These are phyloP conservation scores for Epizoanthus stellaris DNA, from an alignment of 92 coral and sea anemone genomes.

Conservation along the genomic window DNA sequence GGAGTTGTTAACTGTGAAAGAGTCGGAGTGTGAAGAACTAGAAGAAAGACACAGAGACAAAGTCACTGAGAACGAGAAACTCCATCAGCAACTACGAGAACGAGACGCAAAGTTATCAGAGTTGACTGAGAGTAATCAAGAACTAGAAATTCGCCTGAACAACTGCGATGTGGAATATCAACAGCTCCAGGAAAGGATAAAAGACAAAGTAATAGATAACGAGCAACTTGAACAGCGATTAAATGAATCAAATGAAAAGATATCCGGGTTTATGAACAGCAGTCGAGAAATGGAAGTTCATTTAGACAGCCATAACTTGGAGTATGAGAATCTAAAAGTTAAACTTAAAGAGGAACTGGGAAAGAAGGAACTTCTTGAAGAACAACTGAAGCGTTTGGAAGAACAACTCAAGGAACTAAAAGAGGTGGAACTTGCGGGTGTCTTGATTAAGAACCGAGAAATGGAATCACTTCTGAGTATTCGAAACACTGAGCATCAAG, in stretches of 20 bases:
- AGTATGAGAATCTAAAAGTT: constrained; percentile 71
- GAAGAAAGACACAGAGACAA: constrained; percentile 67
- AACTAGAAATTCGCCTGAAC: constrained; percentile 57
- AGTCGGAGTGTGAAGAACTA: constrained; percentile 68
- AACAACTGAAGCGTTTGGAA: constrained; percentile 60
- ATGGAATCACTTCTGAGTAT: constrained; percentile 60
- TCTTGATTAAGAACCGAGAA: constrained; percentile 10
- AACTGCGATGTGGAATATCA: constrained; percentile 62
- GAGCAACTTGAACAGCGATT: constrained; percentile 49
- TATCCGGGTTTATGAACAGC: constrained; percentile 1
- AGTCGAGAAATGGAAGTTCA: constrained; percentile 64
- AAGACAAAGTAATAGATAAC: constrained; percentile 36
- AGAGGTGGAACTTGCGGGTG: constrained; percentile 60
- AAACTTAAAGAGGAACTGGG: constrained; percentile 44
- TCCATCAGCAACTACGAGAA: constrained; percentile 55
- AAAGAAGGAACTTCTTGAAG: constrained; percentile 3
- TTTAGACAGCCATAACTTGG: constrained; percentile 56
- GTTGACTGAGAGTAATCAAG: constrained; percentile 46
- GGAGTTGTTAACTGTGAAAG: constrained; percentile 72
- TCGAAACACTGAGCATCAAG: constrained; percentile 46
- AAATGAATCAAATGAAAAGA: constrained; percentile 48
- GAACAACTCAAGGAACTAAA: constrained; percentile 83
- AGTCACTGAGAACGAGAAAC: constrained; percentile 55
- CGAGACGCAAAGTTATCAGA: constrained; percentile 60
- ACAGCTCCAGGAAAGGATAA: constrained; percentile 43